Evolutionary conservation across 1,140 invertebrate species (phyloP).

Genomic region (Ridgeia piscesae): DNA sequence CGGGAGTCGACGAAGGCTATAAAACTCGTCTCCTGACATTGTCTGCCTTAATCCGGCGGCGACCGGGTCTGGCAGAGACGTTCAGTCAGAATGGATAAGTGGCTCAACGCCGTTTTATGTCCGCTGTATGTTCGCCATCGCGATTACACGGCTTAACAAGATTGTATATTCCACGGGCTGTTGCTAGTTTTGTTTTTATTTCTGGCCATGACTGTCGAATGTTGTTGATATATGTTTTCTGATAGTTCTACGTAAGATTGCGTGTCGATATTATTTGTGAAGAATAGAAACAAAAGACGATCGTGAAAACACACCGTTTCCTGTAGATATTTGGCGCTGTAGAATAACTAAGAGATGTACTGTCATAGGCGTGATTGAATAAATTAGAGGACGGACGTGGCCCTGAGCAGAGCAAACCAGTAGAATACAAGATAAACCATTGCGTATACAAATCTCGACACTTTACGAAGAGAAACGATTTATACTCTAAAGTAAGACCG

Average conservation of each 20-base stretch:
- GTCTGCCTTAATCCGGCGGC: background rate
- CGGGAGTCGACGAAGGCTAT: background rate
- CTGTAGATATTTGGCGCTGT: no score
- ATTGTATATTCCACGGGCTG: background rate
- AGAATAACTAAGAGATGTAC: no score
- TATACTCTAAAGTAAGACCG: no score
- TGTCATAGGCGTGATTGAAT: no score
- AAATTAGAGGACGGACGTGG: no score
- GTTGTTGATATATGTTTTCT: background rate
- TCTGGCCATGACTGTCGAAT: background rate
- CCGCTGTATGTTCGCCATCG: background rate
- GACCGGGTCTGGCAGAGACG: background rate
- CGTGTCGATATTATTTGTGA: background rate
- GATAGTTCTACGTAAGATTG: background rate
- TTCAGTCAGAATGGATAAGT: background rate
- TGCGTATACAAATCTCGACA: no score
- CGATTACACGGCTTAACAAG: background rate
- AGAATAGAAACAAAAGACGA: background rate
- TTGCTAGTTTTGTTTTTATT: no score
- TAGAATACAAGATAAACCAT: no score
- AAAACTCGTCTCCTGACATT: background rate
- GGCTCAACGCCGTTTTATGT: background rate
- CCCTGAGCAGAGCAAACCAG: no score
- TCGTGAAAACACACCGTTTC: background rate
- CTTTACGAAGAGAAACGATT: no score